Evolutionary conservation across 2,797 vertebrate genomes (phyloP), one percentile per base, ranked within the genome.

Genomic region (Mareca penelope): DNA sequence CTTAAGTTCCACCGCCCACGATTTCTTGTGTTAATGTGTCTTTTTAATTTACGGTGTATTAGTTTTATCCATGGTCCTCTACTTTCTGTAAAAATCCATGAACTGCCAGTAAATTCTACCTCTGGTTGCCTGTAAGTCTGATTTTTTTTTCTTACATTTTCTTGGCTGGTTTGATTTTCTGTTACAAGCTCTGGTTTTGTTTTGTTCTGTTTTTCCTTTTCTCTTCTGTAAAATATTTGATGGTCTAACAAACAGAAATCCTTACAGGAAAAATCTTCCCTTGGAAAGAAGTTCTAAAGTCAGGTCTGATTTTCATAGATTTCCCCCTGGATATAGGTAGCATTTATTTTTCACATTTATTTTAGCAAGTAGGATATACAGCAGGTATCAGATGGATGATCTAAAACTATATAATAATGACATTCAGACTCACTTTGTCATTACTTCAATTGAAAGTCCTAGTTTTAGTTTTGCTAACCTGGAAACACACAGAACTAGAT

Each of bases 71-170:
- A 15, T 31, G 3, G 65, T 89, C 48, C 24, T 64, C 56, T 59
- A 50, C 21, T 75, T 80, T 22, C 80, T 33, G 23, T 46, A 84
- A 94, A 93, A 92, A 76, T 28, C 10, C 6, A 46, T 60, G 42
- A 86, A 60, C 26, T 77, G 80, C 39, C 52, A 85, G 22, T 37
- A 75, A 73, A 79, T 90, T 84, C 33, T 78, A 48, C 40, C 7
- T 12, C 71, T 90, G 52, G 14, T 72, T 94, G 71, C 35, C 48
- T 86, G 80, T 79, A 76, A 22, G 44, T 59, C 77, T 89, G 67
- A 89, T 95, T 65, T 48, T 39, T 4, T 79, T 94, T 95, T 88
- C 46, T 80, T 90, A 76, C 10, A 15, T 67, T 67, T 95, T 95
- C 63, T 85, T 89, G 69, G 44, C 39, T 83, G 19, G 28, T 77